Evolutionary conservation across 2,888 invertebrate genomes (phyloP), one percentile per base, ranked within the genome.

Genomic region (Eurois occulta): DNA sequence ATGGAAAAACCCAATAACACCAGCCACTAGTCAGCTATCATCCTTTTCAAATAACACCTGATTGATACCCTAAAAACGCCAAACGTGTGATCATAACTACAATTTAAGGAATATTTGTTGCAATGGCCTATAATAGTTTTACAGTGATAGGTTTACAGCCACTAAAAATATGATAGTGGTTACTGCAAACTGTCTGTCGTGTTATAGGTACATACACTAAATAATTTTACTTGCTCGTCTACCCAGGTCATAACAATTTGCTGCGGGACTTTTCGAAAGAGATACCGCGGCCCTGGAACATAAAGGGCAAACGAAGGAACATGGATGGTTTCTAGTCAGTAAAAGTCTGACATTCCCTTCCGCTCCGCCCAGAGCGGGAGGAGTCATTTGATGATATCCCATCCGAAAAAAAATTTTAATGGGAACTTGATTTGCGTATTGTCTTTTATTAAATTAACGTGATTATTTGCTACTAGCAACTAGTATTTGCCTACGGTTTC

Each of bases 111-210:
- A 28, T 43, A 1, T 75, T 79, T 48, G 43, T 52, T n/a, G 66
- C 66, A 72, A 21, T 16, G 10, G 21, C 38, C 11, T 21, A n/a
- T 55, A 46, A 46, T 55, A 28, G 10, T 78, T 55, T 38, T 75
- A 10, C 43, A n/a, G 16, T 41, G 65, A 66, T 41, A 52, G n/a
- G 32, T 75, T 82, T 75, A 82, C 41, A 52, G 13, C 35, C n/a
- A 35, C 21, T 76, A 67, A 66, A 73, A 67, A 58, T 32, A 66
- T 43, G 5, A 60, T 28, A 67, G 16, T 48, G 35, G 38, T 73
- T 75, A 24, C 16, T 43, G 82, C 7, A 28, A 65, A 81, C 41
- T 3, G 3, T n/a, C 6, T 35, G 58, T 65, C 55, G 13, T 46
- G 5, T n/a, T 38, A 13, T n/a, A n/a, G n/a, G n/a, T n/a, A n/a